Percentiles rank a stretch among this genome's conserved stretches.
phyloP scores from a whole-genome alignment of 2,888 invertebrate species.

The Drosophila recens region DNA sequence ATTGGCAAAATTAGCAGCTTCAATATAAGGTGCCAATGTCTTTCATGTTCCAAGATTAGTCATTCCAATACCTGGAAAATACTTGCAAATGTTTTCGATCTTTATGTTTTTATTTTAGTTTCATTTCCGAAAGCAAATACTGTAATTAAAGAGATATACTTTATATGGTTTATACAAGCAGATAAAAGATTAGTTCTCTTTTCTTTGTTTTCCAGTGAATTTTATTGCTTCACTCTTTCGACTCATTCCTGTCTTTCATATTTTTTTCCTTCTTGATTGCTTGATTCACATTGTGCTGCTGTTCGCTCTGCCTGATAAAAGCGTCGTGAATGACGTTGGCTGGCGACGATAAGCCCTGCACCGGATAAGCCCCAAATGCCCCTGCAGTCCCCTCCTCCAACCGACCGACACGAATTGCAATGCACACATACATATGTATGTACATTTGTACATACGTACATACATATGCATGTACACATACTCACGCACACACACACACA shows the following conservation, averaged over 20 bases:
- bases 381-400: background rate
- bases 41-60: background rate
- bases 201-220: constrained; percentile 7
- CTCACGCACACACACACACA: background rate
- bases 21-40: background rate
- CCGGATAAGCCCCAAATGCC: constrained; percentile 47
- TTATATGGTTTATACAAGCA: background rate
- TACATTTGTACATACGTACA: background rate
- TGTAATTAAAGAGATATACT: constrained; percentile 4
- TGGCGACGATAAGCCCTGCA: constrained; percentile 52
- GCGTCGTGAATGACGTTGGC: constrained; percentile 49
- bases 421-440: constrained; percentile 10
- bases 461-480: background rate
- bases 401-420: constrained; percentile 25
- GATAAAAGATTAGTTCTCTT: constrained; percentile 5
- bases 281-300: constrained; percentile 34
- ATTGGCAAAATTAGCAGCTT: constrained; percentile 13
- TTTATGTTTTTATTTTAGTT: background rate
- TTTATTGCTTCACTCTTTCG: constrained; percentile 7
- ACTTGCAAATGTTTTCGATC: background rate
- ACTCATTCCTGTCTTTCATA: constrained; percentile 5
- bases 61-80: constrained; percentile 7
- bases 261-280: constrained; percentile 29
- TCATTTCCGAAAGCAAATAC: background rate
- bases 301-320: constrained; percentile 30